phyloP scores from a whole-genome alignment of 2,888 invertebrate species.

The Anthrax anthrax region DNA sequence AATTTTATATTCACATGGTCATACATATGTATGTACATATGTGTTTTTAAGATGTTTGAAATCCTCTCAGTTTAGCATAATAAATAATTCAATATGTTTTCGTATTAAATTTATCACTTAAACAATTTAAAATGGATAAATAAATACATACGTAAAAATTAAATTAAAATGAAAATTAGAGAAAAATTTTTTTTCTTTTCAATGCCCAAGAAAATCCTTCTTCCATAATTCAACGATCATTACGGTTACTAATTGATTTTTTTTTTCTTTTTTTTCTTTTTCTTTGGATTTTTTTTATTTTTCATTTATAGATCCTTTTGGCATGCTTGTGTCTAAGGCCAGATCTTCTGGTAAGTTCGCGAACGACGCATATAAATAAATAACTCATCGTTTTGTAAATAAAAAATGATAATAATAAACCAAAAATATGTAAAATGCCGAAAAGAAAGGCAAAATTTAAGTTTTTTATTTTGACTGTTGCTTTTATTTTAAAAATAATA shows the following conservation, averaged over 20 bases:
- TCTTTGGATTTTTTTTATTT: constrained; percentile 39
- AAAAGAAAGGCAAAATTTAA: not conserved
- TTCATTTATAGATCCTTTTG: constrained; percentile 57
- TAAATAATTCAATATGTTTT: too few relatives aligned
- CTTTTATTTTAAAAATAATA: not conserved
- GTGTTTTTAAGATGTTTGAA: too few relatives aligned
- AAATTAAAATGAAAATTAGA: not conserved
- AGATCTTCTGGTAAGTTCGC: constrained; percentile 55
- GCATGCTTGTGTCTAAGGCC: constrained; percentile 63
- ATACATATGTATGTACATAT: too few relatives aligned
- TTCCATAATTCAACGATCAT: constrained; percentile 3
- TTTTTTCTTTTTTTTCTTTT: constrained; percentile 20
- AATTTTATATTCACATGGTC: too few relatives aligned
- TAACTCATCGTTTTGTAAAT: too few relatives aligned
- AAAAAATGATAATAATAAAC: constrained; percentile 3
- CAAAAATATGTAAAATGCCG: not conserved
- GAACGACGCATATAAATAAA: constrained; percentile 17
- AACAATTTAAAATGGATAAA: too few relatives aligned
- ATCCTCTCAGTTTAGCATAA: too few relatives aligned
- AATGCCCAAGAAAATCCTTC: too few relatives aligned
- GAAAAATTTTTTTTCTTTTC: not conserved
- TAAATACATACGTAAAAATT: too few relatives aligned
- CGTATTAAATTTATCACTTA: too few relatives aligned
- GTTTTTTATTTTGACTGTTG: not conserved
- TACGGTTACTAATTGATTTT: constrained; percentile 5